Conservation (phyloP, 2,888 invertebrate species). For the Gisinianus flammeolus region DNA sequence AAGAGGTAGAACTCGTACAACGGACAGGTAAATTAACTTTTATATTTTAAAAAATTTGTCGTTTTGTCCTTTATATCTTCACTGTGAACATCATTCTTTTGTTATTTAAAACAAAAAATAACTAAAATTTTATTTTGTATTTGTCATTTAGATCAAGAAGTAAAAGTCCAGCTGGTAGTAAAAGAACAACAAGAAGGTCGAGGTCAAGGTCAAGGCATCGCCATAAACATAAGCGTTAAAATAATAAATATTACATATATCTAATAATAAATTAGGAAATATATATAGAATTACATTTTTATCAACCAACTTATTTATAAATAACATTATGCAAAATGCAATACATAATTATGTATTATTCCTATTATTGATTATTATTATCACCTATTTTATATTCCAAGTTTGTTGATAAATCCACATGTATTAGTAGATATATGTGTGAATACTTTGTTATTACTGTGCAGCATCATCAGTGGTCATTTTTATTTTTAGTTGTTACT, state of each 20-base stretch:
- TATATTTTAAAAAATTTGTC: neutral
- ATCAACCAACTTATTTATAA: neutral
- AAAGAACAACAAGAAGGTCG: constrained; percentile 42
- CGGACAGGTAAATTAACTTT: constrained; percentile 20
- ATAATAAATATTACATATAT: constrained; percentile 9
- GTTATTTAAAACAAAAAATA: neutral
- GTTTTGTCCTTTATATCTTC: neutral
- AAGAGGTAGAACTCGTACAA: neutral
- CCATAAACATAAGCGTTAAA: constrained; percentile 48
- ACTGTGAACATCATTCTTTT: neutral
- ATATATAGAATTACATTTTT: constrained; percentile 8
- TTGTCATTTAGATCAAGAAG: constrained; percentile 43
- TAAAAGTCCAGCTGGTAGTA: constrained; percentile 39
- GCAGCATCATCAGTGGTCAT: too few species aligned
- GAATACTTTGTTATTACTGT: too few species aligned
- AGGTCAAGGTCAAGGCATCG: constrained; percentile 48
- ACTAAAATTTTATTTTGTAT: neutral
- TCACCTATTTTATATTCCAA: too few species aligned
- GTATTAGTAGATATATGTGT: too few species aligned
- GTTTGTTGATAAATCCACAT: too few species aligned
- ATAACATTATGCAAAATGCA: too few species aligned
- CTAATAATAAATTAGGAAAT: neutral
- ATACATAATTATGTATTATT: too few species aligned
- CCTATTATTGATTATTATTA: too few species aligned
- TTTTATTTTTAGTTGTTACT: too few species aligned